Conservation (phyloP, 2,113 vertebrate species). For the Dasypus novemcinctus region DNA sequence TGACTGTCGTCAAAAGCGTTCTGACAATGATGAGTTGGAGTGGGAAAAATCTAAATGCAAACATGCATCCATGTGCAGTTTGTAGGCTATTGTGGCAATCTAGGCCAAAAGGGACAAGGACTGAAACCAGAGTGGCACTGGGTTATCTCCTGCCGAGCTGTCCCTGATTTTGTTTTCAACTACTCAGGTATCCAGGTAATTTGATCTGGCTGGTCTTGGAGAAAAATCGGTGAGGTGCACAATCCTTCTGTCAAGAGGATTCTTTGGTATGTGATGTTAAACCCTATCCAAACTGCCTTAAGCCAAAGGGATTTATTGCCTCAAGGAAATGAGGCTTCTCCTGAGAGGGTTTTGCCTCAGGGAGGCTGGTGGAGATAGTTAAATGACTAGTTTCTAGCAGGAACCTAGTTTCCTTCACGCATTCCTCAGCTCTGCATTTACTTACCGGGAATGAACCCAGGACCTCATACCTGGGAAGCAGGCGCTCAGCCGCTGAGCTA, state of each 20-base stretch:
- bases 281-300: not conserved
- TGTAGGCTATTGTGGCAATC: not conserved
- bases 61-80: not conserved
- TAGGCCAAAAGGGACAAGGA: not conserved
- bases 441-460: too few relatives aligned
- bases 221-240: not conserved
- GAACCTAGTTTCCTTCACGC: not conserved
- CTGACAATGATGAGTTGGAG: not conserved
- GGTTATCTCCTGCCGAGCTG: not conserved
- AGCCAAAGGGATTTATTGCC: not conserved
- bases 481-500: too few relatives aligned
- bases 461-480: too few relatives aligned
- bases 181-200: constrained; percentile 6
- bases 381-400: not conserved
- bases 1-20: not conserved
- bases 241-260: not conserved
- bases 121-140: not conserved
- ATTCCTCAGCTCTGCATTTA: not conserved
- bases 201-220: constrained; percentile 41
- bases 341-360: not conserved
- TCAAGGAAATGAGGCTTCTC: not conserved
- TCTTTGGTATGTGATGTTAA: not conserved
- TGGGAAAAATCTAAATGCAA: not conserved
- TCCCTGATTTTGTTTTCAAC: constrained; percentile 28
- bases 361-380: not conserved